A percentile compares a stretch with the other conserved stretches of the same genome.
phyloP scores from a whole-genome alignment of 2,797 vertebrate genomes.

The Propithecus perrieri region DNA sequence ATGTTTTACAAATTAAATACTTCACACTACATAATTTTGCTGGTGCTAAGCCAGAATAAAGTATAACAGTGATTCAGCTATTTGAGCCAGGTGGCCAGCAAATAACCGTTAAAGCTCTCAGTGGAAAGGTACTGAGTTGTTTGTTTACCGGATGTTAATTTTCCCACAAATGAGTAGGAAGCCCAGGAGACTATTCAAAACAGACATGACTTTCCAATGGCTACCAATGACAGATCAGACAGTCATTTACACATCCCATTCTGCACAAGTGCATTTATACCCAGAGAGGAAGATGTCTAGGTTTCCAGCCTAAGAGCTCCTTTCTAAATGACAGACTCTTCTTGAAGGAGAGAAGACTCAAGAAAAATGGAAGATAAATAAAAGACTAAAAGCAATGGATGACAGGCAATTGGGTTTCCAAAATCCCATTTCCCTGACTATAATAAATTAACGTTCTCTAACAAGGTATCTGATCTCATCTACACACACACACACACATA shows the following conservation, averaged over 20 bases:
- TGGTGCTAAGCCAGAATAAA: not conserved
- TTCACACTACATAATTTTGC: not conserved
- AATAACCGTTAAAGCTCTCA: not conserved
- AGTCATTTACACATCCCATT: not conserved
- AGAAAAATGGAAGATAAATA: not conserved
- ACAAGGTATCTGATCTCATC: not conserved
- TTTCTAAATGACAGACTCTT: not conserved
- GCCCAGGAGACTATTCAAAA: not conserved
- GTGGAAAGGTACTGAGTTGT: too few relatives aligned
- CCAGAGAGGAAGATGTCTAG: not conserved
- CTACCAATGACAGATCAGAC: not conserved
- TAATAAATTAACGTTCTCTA: not conserved
- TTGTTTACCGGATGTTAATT: not conserved
- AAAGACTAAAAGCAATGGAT: not conserved
- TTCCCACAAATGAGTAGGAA: not conserved
- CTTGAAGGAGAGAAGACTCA: not conserved
- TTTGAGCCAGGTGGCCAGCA: not conserved
- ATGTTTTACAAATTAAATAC: constrained; percentile 8
- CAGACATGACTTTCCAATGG: not conserved
- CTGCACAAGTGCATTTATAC: not conserved
- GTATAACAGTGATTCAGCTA: not conserved
- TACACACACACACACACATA: not conserved
- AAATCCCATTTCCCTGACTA: not conserved
- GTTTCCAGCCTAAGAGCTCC: not conserved
- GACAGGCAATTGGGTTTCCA: not conserved